Base-by-base conservation (phyloP, 2,888 invertebrate species). In the Spatulosminthurus flaviceps region DNA sequence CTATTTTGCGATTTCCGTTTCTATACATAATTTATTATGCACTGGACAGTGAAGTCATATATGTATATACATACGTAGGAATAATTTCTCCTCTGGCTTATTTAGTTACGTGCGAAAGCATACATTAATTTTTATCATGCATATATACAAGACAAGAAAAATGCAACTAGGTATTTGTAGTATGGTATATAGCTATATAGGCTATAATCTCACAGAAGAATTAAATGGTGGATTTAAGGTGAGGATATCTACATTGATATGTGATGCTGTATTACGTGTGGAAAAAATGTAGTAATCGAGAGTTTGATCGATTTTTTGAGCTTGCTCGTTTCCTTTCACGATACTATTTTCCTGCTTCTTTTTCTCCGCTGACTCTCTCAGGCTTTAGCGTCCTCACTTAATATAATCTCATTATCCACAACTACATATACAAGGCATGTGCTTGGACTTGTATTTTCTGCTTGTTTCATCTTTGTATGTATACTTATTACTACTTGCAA, bases 381-480 rank as follows among this genome's bases (percentile, higher is more conserved):
- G 64, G 51, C 76, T 79, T 76, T 71, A 76, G 61, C 76, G 79
- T 79, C 75, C 69, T 79, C 79, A 79, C 79, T 79, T 79, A 79
- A 79, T 79, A 76, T 79, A 79, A 79, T 79, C 79, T 79, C 71
- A 79, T 79, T 79, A 79, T 79, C 75, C 76, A 61, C 51, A 51
- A 51, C 79, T 79, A 79, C n/a, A n/a, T n/a, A n/a, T n/a, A n/a
- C 79, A 79, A 75, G 75, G 71, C 64, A 75, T 75, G 75, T 75
- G 75, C 75, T 75, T 75, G 34, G 75, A 75, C 64, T 75, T 64
- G 64, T 51, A 5, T 51, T 51, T 51, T 51, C 51, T 51, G 51
- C 9, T 19, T 51, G 51, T 51, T 51, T 34, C 16, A 9, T 2
- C 51, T 16, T 51, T 51, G 51, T 51, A 19, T 19, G 16, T 16